These are phyloP conservation scores for Drosophila pruinosa DNA, from an alignment of 1,140 invertebrate genomes.

Conservation along the genomic window DNA sequence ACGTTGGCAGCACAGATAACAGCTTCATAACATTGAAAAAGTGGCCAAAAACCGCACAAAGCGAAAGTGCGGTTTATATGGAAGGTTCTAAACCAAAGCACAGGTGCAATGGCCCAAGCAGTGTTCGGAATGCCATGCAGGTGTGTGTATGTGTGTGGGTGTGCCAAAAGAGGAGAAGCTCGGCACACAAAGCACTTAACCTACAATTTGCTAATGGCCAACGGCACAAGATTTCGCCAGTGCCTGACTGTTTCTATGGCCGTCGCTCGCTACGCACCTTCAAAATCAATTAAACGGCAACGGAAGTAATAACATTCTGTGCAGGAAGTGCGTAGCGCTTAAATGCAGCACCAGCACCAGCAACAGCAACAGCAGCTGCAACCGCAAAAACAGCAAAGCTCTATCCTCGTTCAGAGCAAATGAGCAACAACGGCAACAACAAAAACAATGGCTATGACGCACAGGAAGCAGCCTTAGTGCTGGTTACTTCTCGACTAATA, in stretches of 20 bases:
- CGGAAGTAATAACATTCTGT: conserved; percentile 78
- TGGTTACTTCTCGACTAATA: conserved; percentile 66
- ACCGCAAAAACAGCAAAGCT: conserved; percentile 69
- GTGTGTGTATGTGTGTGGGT: not conserved
- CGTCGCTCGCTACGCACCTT: conserved; percentile 57
- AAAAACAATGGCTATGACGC: conserved; percentile 40
- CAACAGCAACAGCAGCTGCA: conserved; percentile 23
- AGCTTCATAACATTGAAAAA: conserved; percentile 53
- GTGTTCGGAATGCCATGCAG: conserved; percentile 18
- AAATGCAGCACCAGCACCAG: conserved; percentile 56
- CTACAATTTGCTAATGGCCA: conserved; percentile 76
- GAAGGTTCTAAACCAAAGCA: conserved; percentile 40
- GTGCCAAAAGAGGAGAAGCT: too few relatives aligned
- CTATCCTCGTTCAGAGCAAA: conserved; percentile 56
- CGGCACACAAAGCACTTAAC: conserved; percentile 72
- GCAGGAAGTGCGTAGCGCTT: conserved; percentile 76
- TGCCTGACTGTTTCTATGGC: not conserved
- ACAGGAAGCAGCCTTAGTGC: conserved; percentile 62
- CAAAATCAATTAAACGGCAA: conserved; percentile 79
- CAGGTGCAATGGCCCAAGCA: conserved; percentile 49
- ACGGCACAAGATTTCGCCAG: conserved; percentile 45
- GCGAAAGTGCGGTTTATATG: conserved; percentile 57
- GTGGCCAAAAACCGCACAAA: conserved; percentile 65
- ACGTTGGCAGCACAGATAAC: conserved; percentile 34
- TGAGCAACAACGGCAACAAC: conserved; percentile 44